A percentile compares a stretch with the other conserved stretches of the same genome.
Evolutionary conservation across 1,140 invertebrate genomes (phyloP).

Genomic region (Helicoverpa zea): DNA sequence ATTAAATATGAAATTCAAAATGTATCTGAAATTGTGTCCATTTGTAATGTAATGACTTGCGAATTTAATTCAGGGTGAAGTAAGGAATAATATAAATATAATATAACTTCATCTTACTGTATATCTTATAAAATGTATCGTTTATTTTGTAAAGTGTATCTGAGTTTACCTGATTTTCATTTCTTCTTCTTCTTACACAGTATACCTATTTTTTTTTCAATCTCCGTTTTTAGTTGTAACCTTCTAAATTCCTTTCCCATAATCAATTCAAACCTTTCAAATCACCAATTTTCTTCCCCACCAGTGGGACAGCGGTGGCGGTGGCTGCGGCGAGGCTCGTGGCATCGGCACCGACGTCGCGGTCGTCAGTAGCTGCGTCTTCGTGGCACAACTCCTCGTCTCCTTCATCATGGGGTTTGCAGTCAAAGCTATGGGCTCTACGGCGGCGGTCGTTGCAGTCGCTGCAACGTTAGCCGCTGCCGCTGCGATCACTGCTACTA

Average conservation of each 20-base stretch:
- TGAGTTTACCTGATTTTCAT: too few species aligned
- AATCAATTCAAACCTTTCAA: neutral
- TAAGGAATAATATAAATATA: too few species aligned
- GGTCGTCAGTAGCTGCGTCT: constrained; percentile 97
- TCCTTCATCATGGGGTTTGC: constrained; percentile 95
- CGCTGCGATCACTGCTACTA: constrained; percentile 94
- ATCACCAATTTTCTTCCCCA: neutral
- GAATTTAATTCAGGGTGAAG: neutral
- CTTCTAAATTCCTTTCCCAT: too few species aligned
- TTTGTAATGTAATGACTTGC: neutral
- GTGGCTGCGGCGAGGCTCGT: constrained; percentile 87
- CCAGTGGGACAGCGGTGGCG: constrained; percentile 89
- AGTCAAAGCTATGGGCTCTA: constrained; percentile 93
- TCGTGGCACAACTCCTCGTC: constrained; percentile 96
- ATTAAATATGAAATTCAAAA: constrained; percentile 11
- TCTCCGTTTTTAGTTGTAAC: too few species aligned
- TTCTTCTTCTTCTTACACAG: too few species aligned
- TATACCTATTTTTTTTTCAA: too few species aligned
- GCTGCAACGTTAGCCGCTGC: constrained; percentile 94
- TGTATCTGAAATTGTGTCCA: constrained; percentile 48
- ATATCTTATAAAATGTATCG: too few species aligned
- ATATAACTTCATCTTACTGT: too few species aligned
- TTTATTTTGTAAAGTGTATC: too few species aligned
- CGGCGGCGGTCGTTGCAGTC: constrained; percentile 94
- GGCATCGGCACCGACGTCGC: constrained; percentile 98